Evolutionary conservation across 1,140 invertebrate species (phyloP).

Genomic region (Drosophila ambigua): DNA sequence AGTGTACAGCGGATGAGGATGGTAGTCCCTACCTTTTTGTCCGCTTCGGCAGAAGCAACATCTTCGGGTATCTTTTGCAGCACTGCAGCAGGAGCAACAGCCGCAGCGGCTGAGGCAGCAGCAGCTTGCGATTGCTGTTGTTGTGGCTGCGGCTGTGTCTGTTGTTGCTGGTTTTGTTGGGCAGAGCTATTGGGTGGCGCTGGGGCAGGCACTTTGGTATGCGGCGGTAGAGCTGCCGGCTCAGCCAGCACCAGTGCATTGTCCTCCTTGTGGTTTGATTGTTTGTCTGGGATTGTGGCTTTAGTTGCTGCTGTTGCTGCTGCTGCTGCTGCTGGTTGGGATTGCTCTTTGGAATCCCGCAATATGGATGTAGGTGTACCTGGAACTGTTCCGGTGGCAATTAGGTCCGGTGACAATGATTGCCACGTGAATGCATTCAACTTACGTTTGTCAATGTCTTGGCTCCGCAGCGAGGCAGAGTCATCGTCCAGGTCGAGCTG

Average conservation of each 20-base stretch:
- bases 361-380: constrained; percentile 83
- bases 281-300: constrained; percentile 72
- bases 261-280: constrained; percentile 69
- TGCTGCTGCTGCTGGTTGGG: constrained; percentile 58
- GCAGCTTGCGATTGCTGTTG: constrained; percentile 13
- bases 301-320: constrained; percentile 55
- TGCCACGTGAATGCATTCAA: too few species aligned
- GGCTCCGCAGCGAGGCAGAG: constrained; percentile 91
- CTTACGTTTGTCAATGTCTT: constrained; percentile 89
- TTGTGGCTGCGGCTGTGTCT: constrained; percentile 37
- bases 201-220: constrained; percentile 77
- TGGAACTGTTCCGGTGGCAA: constrained; percentile 57
- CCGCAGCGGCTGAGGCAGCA: constrained; percentile 4
- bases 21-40: constrained; percentile 57
- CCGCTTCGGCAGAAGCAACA: constrained; percentile 45
- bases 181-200: constrained; percentile 60
- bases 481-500: constrained; percentile 96
- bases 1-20: background rate
- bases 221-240: constrained; percentile 37
- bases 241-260: constrained; percentile 41
- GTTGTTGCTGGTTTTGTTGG: constrained; percentile 40
- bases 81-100: constrained; percentile 30
- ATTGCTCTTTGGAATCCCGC: constrained; percentile 83
- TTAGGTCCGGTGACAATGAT: too few species aligned
- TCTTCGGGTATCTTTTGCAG: constrained; percentile 62